Percentiles rank a stretch among this genome's conserved stretches.
Conservation (phyloP, 2,888 invertebrate genomes). For the Villa cingulata region DNA sequence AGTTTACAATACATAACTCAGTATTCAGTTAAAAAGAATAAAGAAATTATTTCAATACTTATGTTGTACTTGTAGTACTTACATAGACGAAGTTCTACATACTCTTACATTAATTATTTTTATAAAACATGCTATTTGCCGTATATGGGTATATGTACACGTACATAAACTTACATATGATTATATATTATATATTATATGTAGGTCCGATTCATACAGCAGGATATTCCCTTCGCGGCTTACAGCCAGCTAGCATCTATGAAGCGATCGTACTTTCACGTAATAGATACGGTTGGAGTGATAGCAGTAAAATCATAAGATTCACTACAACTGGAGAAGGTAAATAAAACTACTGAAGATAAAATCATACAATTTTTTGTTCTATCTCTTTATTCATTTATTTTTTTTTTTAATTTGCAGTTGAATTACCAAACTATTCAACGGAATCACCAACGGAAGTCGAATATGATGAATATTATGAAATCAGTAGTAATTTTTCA, state of each 20-base stretch:
- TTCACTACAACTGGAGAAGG: conserved; percentile 66
- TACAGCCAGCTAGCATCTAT: conserved; percentile 59
- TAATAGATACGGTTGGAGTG: conserved; percentile 77
- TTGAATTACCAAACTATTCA: conserved; percentile 33
- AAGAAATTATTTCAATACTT: no score
- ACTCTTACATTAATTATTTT: no score
- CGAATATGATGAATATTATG: conserved; percentile 18
- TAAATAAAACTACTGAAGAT: conserved; percentile 26
- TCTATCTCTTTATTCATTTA: background rate
- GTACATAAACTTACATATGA: no score
- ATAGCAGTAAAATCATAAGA: conserved; percentile 56
- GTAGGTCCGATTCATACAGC: conserved; percentile 63
- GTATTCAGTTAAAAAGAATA: no score
- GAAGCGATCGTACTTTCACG: conserved; percentile 67
- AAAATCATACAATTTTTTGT: background rate
- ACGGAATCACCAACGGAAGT: conserved; percentile 30
- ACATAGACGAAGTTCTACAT: no score
- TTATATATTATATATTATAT: no score
- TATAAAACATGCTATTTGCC: no score
- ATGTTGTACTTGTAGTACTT: no score
- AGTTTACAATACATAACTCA: no score
- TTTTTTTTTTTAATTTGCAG: conserved; percentile 18
- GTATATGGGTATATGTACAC: no score
- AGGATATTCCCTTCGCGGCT: conserved; percentile 57
- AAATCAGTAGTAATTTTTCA: no score